Base-by-base conservation (phyloP, 2,888 invertebrate genomes). In the Ganaspis brasiliensis region DNA sequence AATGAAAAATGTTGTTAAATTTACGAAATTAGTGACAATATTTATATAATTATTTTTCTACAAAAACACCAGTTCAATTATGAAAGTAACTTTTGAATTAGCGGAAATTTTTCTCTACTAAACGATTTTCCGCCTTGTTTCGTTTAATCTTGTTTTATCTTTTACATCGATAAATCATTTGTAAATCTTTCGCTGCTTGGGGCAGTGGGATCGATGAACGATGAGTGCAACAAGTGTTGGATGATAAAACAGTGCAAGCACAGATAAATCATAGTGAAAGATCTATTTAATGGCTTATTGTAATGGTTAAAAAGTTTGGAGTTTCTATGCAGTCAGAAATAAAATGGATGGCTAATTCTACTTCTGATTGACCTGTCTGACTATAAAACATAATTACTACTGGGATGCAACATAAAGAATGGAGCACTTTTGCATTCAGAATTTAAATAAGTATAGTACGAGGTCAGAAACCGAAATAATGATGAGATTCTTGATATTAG, bases 351-450 rank as follows among this genome's bases (percentile, higher is more conserved):
- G 16, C 31, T 59, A 59, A 16, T 61, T 35, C 16, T 0, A 61
- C 10, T 61, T 16, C 3, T 31, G 5, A 35, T 61, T 61, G 10
- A 35, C 16, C 31, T 61, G 37, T 31, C 37, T 61, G 61, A 61
- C 61, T 61, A 37, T 61, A 61, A n/a, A 61, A 37, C 61, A 19
- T 37, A 37, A 61, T 12, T 37, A 37, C 61, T 61, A 61, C 61
- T 61, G 37, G 16, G 61, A 19, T 35, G 61, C 35, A 35, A 3
- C 55, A 55, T 21, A 19, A 55, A 55, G 19, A 55, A 55, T 55
- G 16, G 55, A 0, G 45, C 45, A 12, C 45, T 40, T 40, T 40
- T 40, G 45, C 45, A 45, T 14, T 45, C 45, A 3, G 1, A 45
- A 45, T 45, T 4, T 45, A 45, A 45, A 45, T 4, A 31, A 31